Conservation (phyloP, 2,888 invertebrate genomes). For the Morpho helenor region DNA sequence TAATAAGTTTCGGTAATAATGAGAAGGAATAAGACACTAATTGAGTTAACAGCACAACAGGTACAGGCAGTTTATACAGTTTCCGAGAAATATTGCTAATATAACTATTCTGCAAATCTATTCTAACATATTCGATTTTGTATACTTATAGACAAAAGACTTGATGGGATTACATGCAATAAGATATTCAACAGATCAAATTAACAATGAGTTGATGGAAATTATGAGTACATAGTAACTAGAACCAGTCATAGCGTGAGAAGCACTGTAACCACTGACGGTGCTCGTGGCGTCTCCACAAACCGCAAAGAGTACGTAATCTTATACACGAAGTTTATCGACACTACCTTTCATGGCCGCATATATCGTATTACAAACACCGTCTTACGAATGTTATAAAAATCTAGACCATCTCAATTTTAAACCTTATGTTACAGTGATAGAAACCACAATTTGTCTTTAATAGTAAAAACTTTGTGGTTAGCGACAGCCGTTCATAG, state of each 20-base stretch:
- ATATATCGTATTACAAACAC: conserved; percentile 65
- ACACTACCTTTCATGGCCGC: conserved; percentile 73
- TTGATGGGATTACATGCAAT: no score
- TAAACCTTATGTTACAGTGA: conserved; percentile 27
- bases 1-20: no score
- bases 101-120: no score
- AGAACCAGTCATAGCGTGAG: conserved; percentile 61
- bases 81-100: no score
- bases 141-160: no score
- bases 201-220: conserved; percentile 7
- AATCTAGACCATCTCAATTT: conserved; percentile 32
- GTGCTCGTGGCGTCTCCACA: conserved; percentile 67
- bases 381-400: conserved; percentile 28
- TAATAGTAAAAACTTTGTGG: conserved; percentile 36
- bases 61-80: no score
- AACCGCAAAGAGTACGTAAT: conserved; percentile 75
- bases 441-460: conserved; percentile 19
- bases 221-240: conserved; percentile 37
- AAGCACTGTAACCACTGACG: conserved; percentile 61
- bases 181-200: no score
- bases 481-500: conserved; percentile 59
- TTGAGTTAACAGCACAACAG: no score
- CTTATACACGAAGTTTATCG: conserved; percentile 76
- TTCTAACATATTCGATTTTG: no score
- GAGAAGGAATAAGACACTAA: no score